Evolutionary conservation across 2,888 invertebrate genomes (phyloP).

Genomic region (Amphipoea oculea): DNA sequence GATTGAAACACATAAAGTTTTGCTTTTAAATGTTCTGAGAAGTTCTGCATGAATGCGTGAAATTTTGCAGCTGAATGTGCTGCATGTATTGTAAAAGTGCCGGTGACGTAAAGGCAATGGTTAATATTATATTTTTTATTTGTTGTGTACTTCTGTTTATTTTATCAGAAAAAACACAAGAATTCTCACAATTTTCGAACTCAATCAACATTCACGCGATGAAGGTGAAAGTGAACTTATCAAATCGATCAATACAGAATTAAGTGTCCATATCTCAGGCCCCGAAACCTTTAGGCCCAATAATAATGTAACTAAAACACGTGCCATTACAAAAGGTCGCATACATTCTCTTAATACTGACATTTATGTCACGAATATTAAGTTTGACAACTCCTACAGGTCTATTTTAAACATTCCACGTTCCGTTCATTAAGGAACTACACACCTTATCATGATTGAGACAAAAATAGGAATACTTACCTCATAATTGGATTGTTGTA

Average conservation of each 20-base stretch:
- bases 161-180: background rate
- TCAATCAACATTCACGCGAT: slow-evolving; percentile 9
- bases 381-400: slow-evolving; percentile 51
- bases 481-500: slow-evolving; percentile 50
- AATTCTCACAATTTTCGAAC: slow-evolving; percentile 5
- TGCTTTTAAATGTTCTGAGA: slow-evolving; percentile 19
- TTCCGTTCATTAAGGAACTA: slow-evolving; percentile 49
- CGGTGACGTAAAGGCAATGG: background rate
- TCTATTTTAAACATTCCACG: slow-evolving; percentile 54
- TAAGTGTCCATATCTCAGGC: slow-evolving; percentile 6
- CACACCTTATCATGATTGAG: slow-evolving; percentile 55
- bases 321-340: slow-evolving; percentile 48
- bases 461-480: slow-evolving; percentile 41
- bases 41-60: slow-evolving; percentile 11
- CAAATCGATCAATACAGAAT: slow-evolving; percentile 21
- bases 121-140: background rate
- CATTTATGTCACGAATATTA: slow-evolving; percentile 59
- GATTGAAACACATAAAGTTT: slow-evolving; percentile 52
- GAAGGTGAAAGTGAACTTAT: slow-evolving; percentile 20
- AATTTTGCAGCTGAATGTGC: slow-evolving; percentile 3
- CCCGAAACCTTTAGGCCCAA: slow-evolving; percentile 37
- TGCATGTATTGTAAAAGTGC: background rate
- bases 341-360: slow-evolving; percentile 55
- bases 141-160: background rate
- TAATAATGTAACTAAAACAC: slow-evolving; percentile 39